These are phyloP conservation scores for Silurus lanzhouensis DNA, from an alignment of 2,797 vertebrate genomes.

Conservation along the genomic window DNA sequence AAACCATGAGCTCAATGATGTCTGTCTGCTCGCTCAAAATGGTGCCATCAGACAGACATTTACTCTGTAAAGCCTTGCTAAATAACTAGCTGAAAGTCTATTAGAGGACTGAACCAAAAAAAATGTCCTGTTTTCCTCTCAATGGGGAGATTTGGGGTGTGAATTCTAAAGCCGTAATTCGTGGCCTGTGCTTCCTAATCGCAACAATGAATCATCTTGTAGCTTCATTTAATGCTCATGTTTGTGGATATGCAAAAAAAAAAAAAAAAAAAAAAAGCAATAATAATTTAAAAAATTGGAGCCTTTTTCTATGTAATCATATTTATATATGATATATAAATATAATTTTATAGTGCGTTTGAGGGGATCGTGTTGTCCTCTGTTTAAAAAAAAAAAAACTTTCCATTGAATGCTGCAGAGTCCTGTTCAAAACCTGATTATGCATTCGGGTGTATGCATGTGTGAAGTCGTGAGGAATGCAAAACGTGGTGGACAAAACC, in stretches of 20 bases:
- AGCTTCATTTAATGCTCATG: slow-evolving; percentile 35
- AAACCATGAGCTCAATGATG: not conserved
- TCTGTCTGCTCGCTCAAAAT: slow-evolving; percentile 2
- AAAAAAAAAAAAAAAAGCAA: too few species aligned
- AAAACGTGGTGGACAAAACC: not conserved
- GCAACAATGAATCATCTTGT: slow-evolving; percentile 44
- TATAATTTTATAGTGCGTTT: not conserved
- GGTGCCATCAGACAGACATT: not conserved
- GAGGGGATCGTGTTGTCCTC: slow-evolving; percentile 27
- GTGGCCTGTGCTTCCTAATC: slow-evolving; percentile 42
- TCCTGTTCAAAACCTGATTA: not conserved
- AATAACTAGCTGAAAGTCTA: slow-evolving; percentile 15
- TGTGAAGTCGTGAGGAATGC: not conserved
- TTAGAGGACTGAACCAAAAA: not conserved
- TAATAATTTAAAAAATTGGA: too few species aligned
- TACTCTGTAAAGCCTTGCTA: slow-evolving; percentile 1
- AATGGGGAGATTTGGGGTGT: not conserved
- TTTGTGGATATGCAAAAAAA: slow-evolving; percentile 7
- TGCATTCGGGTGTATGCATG: slow-evolving; percentile 1
- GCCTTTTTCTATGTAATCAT: slow-evolving; percentile 40
- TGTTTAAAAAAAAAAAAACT: slow-evolving; percentile 13
- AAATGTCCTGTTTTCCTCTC: not conserved
- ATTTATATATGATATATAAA: slow-evolving; percentile 7
- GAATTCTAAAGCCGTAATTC: slow-evolving; percentile 41
- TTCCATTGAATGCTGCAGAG: slow-evolving; percentile 25